phyloP scores from a whole-genome alignment of 1,140 invertebrate species.

The Hyposmocoma kahamanoa region DNA sequence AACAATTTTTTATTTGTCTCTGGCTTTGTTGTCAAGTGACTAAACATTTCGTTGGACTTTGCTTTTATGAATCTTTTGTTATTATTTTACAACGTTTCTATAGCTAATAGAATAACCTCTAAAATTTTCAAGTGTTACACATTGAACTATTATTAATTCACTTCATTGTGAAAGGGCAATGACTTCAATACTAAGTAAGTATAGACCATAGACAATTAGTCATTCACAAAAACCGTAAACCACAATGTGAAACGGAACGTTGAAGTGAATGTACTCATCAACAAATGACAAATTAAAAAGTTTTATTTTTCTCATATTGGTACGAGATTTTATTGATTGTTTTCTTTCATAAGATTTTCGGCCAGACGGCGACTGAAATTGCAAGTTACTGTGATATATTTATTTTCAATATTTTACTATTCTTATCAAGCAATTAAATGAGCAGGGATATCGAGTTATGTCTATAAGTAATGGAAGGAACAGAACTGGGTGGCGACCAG shows the following conservation, averaged over 20 bases:
- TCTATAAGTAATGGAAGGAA: constrained; percentile 75
- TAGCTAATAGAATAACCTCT: too few species aligned
- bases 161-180: too few species aligned
- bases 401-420: constrained; percentile 73
- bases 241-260: constrained; percentile 51
- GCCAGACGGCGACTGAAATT: constrained; percentile 73
- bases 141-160: too few species aligned
- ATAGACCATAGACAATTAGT: not conserved
- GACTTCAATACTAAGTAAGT: not conserved
- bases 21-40: too few species aligned
- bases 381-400: constrained; percentile 74
- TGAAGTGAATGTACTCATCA: constrained; percentile 69
- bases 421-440: constrained; percentile 73
- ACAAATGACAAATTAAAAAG: constrained; percentile 74
- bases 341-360: constrained; percentile 74
- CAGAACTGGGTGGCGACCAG: constrained; percentile 80
- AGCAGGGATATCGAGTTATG: constrained; percentile 74
- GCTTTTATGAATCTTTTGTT: too few species aligned
- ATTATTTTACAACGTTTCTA: too few species aligned
- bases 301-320: constrained; percentile 75
- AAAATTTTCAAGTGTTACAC: too few species aligned
- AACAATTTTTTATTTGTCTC: too few species aligned
- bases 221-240: constrained; percentile 18
- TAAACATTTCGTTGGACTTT: too few species aligned
- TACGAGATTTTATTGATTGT: constrained; percentile 75